Percentiles rank a stretch among this genome's conserved stretches.
phyloP scores from a whole-genome alignment of 1,140 invertebrate genomes.

The Atta colombica region DNA sequence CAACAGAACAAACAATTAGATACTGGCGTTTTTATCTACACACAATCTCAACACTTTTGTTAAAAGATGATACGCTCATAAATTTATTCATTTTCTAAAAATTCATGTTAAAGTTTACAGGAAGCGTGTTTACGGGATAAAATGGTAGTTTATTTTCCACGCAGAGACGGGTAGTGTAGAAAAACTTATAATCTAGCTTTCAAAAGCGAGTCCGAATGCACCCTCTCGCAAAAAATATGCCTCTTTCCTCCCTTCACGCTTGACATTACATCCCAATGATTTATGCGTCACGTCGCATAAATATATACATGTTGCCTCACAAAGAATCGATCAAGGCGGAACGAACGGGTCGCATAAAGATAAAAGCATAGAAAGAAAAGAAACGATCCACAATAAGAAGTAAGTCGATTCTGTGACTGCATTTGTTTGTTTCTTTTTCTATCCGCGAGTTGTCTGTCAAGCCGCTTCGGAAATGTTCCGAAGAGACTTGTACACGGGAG shows the following conservation, averaged over 20 bases:
- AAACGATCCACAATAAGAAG: slow-evolving; percentile 43
- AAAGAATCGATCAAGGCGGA: slow-evolving; percentile 44
- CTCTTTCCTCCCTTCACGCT: background rate
- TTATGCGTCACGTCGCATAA: slow-evolving; percentile 37
- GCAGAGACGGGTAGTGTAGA: background rate
- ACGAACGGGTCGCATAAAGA: slow-evolving; percentile 40
- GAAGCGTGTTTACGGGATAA: background rate
- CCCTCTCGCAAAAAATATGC: slow-evolving; percentile 16
- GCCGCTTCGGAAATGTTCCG: slow-evolving; percentile 77
- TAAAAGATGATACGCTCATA: too few species aligned
- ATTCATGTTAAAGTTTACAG: background rate
- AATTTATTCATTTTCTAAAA: too few species aligned
- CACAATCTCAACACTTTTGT: too few species aligned
- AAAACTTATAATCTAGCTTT: background rate
- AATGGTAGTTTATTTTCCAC: background rate
- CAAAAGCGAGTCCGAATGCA: background rate
- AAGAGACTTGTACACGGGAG: slow-evolving; percentile 12
- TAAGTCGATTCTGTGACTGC: slow-evolving; percentile 1
- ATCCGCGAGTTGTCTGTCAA: slow-evolving; percentile 77
- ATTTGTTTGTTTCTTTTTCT: slow-evolving; percentile 51
- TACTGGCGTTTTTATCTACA: too few species aligned
- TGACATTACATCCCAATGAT: background rate
- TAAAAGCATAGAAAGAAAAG: slow-evolving; percentile 49
- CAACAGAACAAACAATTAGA: too few species aligned
- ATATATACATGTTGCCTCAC: slow-evolving; percentile 42